These are phyloP conservation scores for Dufourea novaeangliae DNA, from an alignment of 1,140 invertebrate species.

Conservation along the genomic window DNA sequence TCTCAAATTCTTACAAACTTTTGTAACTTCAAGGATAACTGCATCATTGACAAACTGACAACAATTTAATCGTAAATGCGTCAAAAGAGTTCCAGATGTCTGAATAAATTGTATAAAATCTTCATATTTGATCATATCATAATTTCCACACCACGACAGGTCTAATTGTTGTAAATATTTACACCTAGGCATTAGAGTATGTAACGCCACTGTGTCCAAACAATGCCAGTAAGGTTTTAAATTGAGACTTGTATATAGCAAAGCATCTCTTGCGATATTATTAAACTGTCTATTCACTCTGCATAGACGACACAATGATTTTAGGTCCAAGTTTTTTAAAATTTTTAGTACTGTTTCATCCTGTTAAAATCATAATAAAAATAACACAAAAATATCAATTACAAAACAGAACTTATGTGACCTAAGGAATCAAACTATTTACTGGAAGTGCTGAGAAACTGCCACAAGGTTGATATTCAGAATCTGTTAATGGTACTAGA, in stretches of 20 bases:
- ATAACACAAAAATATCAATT: slow-evolving; percentile 20
- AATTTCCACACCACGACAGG: slow-evolving; percentile 93
- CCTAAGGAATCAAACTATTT: slow-evolving; percentile 47
- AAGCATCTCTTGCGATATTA: slow-evolving; percentile 87
- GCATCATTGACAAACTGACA: slow-evolving; percentile 88
- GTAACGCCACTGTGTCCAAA: slow-evolving; percentile 83
- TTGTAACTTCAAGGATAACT: slow-evolving; percentile 84
- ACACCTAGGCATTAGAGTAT: slow-evolving; percentile 83
- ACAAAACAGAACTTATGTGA: slow-evolving; percentile 24
- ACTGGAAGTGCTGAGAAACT: slow-evolving; percentile 79
- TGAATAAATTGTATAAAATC: slow-evolving; percentile 86
- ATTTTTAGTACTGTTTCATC: slow-evolving; percentile 88
- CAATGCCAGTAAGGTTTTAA: slow-evolving; percentile 88
- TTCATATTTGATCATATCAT: slow-evolving; percentile 83
- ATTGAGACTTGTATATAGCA: slow-evolving; percentile 90
- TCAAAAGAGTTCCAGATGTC: slow-evolving; percentile 85
- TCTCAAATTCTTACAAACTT: slow-evolving; percentile 86
- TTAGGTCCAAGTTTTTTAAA: slow-evolving; percentile 89
- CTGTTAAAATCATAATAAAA: slow-evolving; percentile 77
- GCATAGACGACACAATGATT: slow-evolving; percentile 88
- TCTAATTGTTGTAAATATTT: slow-evolving; percentile 89
- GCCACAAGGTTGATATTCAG: slow-evolving; percentile 67
- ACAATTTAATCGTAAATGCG: slow-evolving; percentile 87
- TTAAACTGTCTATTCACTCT: slow-evolving; percentile 89
- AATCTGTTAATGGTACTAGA: neutral